These are phyloP conservation scores for Emydocephalus ijimae DNA, from an alignment of 2,113 vertebrate genomes.

Conservation along the genomic window DNA sequence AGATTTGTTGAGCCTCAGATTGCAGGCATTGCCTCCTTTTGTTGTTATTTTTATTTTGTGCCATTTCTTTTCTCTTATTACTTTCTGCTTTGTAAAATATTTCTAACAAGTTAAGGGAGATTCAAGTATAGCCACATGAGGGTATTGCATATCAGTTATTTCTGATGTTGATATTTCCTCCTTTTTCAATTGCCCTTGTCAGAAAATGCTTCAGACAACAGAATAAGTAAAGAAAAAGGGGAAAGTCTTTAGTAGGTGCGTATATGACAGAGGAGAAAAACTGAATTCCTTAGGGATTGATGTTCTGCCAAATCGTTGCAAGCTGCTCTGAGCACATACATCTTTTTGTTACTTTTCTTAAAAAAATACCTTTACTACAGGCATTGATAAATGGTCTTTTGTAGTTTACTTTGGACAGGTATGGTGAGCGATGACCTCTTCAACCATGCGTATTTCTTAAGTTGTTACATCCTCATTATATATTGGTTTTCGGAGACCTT, in stretches of 20 bases:
- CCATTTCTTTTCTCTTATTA: neutral
- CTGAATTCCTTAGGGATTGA: neutral
- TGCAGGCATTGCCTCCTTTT: neutral
- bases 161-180: neutral
- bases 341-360: neutral
- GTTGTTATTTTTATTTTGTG: neutral
- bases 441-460: neutral
- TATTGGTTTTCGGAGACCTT: constrained; percentile 31
- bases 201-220: neutral
- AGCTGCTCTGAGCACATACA: neutral
- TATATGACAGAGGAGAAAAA: neutral
- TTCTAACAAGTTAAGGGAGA: neutral
- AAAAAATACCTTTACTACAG: neutral
- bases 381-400: neutral
- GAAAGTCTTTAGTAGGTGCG: neutral
- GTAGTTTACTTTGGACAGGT: neutral
- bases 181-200: neutral
- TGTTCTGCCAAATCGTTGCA: neutral
- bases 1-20: neutral
- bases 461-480: neutral
- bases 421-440: neutral
- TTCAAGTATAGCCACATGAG: neutral
- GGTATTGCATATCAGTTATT: neutral
- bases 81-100: neutral
- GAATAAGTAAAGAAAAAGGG: neutral